Conservation (phyloP, 2,888 invertebrate species). For the Coremacera marginata region DNA sequence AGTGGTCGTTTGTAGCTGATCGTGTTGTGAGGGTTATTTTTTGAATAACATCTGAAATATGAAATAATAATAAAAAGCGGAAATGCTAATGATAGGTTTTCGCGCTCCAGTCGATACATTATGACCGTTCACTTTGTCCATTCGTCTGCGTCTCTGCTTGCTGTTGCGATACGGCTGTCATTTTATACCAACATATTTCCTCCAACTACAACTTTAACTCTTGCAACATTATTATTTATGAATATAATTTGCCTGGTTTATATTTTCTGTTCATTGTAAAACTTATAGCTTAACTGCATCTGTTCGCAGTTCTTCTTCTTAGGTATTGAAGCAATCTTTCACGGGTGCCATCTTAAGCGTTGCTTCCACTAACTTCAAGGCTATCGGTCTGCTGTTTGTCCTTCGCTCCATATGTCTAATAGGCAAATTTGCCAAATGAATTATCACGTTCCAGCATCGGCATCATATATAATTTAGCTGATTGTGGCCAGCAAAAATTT, state of each 20-base stretch:
- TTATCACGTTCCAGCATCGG: conserved; percentile 19
- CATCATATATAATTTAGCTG: conserved; percentile 19
- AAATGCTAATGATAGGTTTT: conserved; percentile 69
- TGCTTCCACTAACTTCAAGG: not conserved
- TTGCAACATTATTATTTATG: conserved; percentile 34
- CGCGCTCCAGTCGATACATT: conserved; percentile 45
- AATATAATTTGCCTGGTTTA: conserved; percentile 34
- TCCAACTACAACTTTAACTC: not conserved
- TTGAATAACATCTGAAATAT: conserved; percentile 48
- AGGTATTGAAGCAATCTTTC: not conserved
- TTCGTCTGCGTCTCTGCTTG: not conserved
- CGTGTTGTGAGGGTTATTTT: conserved; percentile 17
- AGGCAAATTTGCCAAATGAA: conserved; percentile 37
- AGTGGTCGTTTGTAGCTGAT: conserved; percentile 31
- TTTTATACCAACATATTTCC: not conserved
- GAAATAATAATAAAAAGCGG: conserved; percentile 68
- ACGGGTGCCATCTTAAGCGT: conserved; percentile 1
- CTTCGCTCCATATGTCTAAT: conserved; percentile 15
- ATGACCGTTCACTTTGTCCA: conserved; percentile 30
- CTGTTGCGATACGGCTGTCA: conserved; percentile 2
- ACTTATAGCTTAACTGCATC: not conserved
- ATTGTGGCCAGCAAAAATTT: conserved; percentile 28
- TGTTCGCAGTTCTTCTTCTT: not conserved
- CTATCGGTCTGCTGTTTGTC: conserved; percentile 4
- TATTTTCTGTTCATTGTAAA: conserved; percentile 20